Percentiles rank a stretch among this genome's conserved stretches.
These are phyloP conservation scores for Tetanocera ferruginea DNA, from an alignment of 2,888 invertebrate species.

Conservation along the genomic window DNA sequence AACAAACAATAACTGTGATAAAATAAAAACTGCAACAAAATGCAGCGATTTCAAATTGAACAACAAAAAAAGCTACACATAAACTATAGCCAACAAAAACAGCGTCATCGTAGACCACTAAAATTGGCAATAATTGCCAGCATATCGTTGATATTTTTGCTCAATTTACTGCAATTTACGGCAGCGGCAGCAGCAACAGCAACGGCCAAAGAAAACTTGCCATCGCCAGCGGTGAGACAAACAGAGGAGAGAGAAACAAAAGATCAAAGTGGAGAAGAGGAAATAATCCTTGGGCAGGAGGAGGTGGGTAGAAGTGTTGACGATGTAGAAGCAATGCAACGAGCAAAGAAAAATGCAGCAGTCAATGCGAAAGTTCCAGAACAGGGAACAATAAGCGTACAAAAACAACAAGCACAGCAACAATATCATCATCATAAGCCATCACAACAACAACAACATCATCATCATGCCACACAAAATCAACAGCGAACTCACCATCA, in stretches of 20 bases:
- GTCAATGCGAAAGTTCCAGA: neutral
- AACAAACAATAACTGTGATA: slow-evolving; percentile 2
- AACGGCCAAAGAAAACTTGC: slow-evolving; percentile 52
- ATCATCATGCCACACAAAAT: slow-evolving; percentile 40
- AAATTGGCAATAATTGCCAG: slow-evolving; percentile 48
- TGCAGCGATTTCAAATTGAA: slow-evolving; percentile 11
- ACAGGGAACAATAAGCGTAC: slow-evolving; percentile 4
- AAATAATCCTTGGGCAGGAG: neutral
- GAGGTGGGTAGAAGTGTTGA: neutral
- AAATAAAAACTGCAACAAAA: slow-evolving; percentile 27
- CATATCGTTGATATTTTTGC: slow-evolving; percentile 49
- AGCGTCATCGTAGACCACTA: slow-evolving; percentile 45
- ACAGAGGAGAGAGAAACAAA: slow-evolving; percentile 19
- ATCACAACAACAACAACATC: slow-evolving; percentile 38
- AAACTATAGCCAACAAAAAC: slow-evolving; percentile 39
- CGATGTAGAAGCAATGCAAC: neutral
- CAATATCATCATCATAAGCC: slow-evolving; percentile 34
- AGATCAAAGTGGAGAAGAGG: slow-evolving; percentile 28
- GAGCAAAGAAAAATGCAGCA: neutral
- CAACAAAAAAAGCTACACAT: slow-evolving; percentile 38
- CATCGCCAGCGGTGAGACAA: slow-evolving; percentile 36
- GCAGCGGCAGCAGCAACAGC: slow-evolving; percentile 44
- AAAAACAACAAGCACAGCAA: slow-evolving; percentile 35
- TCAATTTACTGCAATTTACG: slow-evolving; percentile 52
- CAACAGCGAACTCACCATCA: slow-evolving; percentile 45